Evolutionary conservation across 2,113 vertebrate genomes (phyloP), one percentile per base, ranked within the genome.

Genomic region (Sclerurus mexicanus): DNA sequence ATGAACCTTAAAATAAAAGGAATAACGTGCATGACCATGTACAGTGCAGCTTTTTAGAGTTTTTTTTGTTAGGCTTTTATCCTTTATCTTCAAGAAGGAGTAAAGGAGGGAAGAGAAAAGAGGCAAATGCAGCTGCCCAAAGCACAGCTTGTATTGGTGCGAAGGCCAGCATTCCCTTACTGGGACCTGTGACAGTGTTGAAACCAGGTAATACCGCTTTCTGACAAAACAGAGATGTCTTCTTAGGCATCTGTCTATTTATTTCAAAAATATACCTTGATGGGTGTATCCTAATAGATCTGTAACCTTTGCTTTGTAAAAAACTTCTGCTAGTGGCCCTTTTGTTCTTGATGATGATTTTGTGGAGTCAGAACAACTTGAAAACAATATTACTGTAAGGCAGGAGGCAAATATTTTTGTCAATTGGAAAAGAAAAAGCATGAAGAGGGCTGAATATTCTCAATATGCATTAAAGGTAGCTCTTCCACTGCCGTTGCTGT

Each of bases 1-100:
- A 44, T 66, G 40, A 88, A 67, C 49, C 56, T 95, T 94, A 74
- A 93, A 95, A 94, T 87, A 58, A 87, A 94, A 44, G 74, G 12
- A 78, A 64, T 89, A 84, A 89, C 40, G 49, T n/a, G 21, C 15
- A n/a, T 73, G 44, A 16, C 49, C 5, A 0, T 1, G 0, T 66
- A 63, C 27, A 44, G 16, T 16, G 20, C 4, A 52, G 33, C n/a
- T 81, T 14, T 52, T 74, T 55, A 44, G 42, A 50, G 50, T 14
- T 59, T n/a, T 46, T 40, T 58, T 60, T 85, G 74, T 25, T 55
- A 89, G 60, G 63, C 56, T 93, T 95, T 95, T 73, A 76, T 73
- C 19, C 2, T 21, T 0, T 24, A 44, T 85, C 40, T 81, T 33
- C 1, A 12, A 55, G 72, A 86, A 67, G 40, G 80, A 12, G 15